A percentile compares a stretch with the other conserved stretches of the same genome.
Evolutionary conservation across 1,140 invertebrate genomes (phyloP).

Genomic region (Pentalonia nigronervosa): DNA sequence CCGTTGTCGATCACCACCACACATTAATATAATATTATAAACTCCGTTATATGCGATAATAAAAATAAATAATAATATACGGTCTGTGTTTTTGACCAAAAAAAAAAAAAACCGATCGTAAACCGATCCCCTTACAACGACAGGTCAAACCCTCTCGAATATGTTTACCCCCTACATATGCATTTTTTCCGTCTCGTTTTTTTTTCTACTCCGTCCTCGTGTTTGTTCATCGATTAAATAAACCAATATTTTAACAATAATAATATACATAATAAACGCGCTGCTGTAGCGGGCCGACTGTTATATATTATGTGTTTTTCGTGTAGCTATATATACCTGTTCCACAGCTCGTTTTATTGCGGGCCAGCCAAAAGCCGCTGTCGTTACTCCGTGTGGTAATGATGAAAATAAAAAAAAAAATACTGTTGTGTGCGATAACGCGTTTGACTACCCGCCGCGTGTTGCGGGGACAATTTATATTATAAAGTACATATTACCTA

Average conservation of each 20-base stretch:
- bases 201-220: neutral
- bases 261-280: neutral
- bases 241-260: neutral
- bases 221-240: constrained; percentile 39
- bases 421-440: neutral
- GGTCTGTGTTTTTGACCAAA: constrained; percentile 23
- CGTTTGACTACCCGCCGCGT: neutral
- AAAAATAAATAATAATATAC: neutral
- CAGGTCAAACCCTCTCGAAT: neutral
- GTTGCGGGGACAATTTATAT: neutral
- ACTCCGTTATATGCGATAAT: neutral
- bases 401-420: neutral
- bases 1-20: neutral
- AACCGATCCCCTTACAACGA: neutral
- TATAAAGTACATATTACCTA: neutral
- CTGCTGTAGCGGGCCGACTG: neutral
- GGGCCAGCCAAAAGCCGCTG: neutral
- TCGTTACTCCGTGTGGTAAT: neutral
- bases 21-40: neutral
- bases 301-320: neutral
- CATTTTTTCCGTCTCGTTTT: neutral
- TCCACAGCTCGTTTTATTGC: neutral
- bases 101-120: neutral
- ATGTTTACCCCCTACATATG: neutral
- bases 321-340: neutral